Evolutionary conservation across 2,797 vertebrate species (phyloP).

Genomic region (Ctenosaura bakeri): DNA sequence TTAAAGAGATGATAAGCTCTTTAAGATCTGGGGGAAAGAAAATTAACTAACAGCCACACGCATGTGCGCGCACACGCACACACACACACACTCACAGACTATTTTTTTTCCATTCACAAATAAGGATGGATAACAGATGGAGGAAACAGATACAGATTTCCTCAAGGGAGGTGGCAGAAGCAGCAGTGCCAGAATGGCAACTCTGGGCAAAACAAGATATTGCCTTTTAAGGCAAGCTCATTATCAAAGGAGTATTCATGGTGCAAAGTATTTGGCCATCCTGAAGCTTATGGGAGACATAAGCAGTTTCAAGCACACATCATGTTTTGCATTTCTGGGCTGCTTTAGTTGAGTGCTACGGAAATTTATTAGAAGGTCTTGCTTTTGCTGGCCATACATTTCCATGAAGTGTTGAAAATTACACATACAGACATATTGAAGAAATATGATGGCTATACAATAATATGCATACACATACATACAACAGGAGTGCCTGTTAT

Average conservation of each 20-base stretch:
- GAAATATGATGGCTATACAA: too few relatives aligned
- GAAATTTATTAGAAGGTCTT: not conserved
- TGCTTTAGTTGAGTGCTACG: not conserved
- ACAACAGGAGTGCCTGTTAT: too few relatives aligned
- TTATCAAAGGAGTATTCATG: constrained; percentile 62
- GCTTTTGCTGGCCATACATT: not conserved
- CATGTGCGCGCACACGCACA: constrained; percentile 6
- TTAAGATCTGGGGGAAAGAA: constrained; percentile 59
- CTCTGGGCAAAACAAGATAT: constrained; percentile 51
- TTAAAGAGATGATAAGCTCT: constrained; percentile 67
- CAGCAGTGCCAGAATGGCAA: constrained; percentile 50
- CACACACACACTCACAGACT: constrained; percentile 38
- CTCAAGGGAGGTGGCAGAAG: constrained; percentile 52
- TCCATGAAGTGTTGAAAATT: not conserved
- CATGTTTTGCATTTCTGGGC: constrained; percentile 1
- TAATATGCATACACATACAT: too few relatives aligned
- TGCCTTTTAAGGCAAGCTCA: constrained; percentile 33
- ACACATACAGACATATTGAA: not conserved
- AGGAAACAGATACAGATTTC: constrained; percentile 72
- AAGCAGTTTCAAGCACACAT: not conserved
- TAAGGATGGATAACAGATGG: constrained; percentile 66
- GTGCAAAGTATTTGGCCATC: constrained; percentile 37
- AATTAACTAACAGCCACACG: constrained; percentile 57
- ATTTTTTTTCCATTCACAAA: constrained; percentile 69
- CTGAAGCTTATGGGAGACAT: constrained; percentile 47